Evolutionary conservation across 2,888 invertebrate species (phyloP).

Genomic region (Netelia virgata): DNA sequence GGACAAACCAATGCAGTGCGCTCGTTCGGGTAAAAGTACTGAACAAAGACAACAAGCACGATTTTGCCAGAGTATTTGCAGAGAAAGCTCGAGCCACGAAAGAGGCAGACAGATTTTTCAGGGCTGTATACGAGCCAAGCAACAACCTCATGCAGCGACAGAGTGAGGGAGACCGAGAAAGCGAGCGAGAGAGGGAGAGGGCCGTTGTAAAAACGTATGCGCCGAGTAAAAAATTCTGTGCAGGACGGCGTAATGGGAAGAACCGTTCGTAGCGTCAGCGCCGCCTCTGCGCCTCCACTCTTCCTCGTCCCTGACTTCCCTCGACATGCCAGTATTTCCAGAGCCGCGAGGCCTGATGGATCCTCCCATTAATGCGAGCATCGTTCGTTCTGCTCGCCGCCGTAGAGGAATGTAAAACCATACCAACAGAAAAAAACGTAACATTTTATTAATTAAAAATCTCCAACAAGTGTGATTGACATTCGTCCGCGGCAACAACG

Average conservation of each 20-base stretch:
- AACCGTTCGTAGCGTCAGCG: background rate
- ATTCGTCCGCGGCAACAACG: background rate
- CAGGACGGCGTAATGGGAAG: background rate
- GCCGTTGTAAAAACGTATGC: background rate
- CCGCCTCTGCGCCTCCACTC: constrained; percentile 17
- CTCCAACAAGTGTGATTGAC: background rate
- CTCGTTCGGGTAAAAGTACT: constrained; percentile 17
- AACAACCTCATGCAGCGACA: too few species aligned
- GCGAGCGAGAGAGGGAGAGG: background rate
- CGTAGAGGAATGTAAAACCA: background rate
- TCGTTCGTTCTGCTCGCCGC: constrained; percentile 25
- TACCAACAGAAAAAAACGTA: background rate
- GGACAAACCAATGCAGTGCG: background rate
- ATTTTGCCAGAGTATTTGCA: background rate
- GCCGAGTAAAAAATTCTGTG: background rate
- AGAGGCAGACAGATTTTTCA: constrained; percentile 8
- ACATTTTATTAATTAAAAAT: background rate
- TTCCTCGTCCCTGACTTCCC: constrained; percentile 61
- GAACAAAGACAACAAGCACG: constrained; percentile 1
- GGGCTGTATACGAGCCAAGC: background rate
- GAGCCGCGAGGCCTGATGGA: constrained; percentile 79
- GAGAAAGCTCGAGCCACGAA: background rate
- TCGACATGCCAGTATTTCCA: constrained; percentile 74
- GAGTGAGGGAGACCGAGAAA: too few species aligned
- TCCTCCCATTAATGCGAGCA: constrained; percentile 62